Evolutionary conservation across 2,113 vertebrate genomes (phyloP).

Genomic region (Poeciliopsis occidentalis): DNA sequence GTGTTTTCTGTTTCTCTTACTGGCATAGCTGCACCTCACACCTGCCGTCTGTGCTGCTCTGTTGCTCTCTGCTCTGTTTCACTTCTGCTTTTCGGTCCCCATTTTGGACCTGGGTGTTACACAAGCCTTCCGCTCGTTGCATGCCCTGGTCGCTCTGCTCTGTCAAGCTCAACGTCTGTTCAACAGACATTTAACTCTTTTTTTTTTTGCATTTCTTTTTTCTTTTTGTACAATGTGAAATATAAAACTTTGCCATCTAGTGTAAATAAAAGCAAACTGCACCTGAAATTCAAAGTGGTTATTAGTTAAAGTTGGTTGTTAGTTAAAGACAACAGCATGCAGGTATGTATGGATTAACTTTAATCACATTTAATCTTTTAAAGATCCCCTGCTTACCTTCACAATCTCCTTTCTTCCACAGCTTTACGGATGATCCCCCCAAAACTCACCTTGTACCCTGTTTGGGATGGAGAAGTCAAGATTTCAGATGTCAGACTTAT

Average conservation of each 20-base stretch:
- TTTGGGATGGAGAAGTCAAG: conserved; percentile 27
- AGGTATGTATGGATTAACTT: conserved; percentile 50
- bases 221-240: conserved; percentile 10
- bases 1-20: conserved; percentile 42
- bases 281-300: conserved; percentile 13
- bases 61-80: conserved; percentile 58
- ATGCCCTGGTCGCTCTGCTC: conserved; percentile 50
- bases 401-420: conserved; percentile 42
- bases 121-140: conserved; percentile 54
- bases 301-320: neutral
- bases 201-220: conserved; percentile 3
- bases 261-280: conserved; percentile 17
- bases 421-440: neutral
- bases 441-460: conserved; percentile 57
- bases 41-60: conserved; percentile 47
- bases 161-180: conserved; percentile 54
- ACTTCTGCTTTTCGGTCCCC: conserved; percentile 68
- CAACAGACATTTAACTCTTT: conserved; percentile 20
- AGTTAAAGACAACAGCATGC: conserved; percentile 1
- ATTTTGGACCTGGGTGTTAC: conserved; percentile 49
- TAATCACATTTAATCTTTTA: neutral
- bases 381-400: rapidly evolving
- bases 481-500: conserved; percentile 48
- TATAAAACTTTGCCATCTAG: conserved; percentile 42
- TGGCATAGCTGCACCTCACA: conserved; percentile 46